Conservation (phyloP, 64 coral and sea anemone genomes). For the Montipora foliosa region DNA sequence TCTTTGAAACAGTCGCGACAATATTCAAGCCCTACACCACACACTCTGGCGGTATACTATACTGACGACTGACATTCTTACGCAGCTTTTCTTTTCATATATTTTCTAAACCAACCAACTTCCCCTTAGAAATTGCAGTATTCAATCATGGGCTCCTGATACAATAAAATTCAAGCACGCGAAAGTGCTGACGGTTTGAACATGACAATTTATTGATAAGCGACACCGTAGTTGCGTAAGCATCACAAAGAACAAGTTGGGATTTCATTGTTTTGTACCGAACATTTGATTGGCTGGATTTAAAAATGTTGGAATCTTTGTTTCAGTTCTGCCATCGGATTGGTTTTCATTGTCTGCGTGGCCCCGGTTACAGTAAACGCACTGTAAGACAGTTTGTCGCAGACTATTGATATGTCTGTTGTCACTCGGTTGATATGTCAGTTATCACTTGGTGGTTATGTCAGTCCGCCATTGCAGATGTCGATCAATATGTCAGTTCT, state of each 20-base stretch:
- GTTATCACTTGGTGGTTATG: too few species aligned
- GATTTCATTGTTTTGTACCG: constrained; percentile 2
- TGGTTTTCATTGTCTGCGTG: background rate
- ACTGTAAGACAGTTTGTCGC: background rate
- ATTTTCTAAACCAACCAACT: background rate
- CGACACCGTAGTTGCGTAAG: background rate
- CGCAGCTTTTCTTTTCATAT: background rate
- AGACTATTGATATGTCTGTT: too few species aligned
- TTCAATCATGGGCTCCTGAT: too few species aligned
- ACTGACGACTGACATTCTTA: background rate
- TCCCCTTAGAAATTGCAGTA: background rate
- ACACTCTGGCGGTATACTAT: background rate
- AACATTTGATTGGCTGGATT: background rate
- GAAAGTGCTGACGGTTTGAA: background rate
- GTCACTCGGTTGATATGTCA: too few species aligned
- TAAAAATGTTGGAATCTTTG: background rate
- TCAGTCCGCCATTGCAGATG: too few species aligned
- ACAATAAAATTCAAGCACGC: background rate
- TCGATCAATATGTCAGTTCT: too few species aligned
- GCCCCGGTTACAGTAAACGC: background rate
- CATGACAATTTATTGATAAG: background rate
- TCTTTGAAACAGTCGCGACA: background rate
- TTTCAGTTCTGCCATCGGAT: background rate
- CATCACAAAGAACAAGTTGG: background rate
- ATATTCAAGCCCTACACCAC: background rate